phyloP scores from a whole-genome alignment of 2,888 invertebrate genomes.

The Embidobia sp. region DNA sequence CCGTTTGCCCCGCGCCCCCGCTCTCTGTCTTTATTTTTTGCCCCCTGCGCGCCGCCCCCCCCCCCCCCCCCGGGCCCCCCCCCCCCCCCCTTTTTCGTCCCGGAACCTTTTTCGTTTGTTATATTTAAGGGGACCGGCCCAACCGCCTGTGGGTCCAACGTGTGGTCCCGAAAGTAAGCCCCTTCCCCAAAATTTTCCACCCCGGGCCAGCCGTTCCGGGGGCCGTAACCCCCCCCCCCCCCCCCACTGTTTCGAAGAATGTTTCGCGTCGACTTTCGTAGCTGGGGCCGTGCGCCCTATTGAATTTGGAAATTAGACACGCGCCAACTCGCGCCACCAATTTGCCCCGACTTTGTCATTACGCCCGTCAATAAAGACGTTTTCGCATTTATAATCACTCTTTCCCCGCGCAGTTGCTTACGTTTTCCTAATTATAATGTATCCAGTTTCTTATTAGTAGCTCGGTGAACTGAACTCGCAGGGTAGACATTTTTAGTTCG shows the following conservation, averaged over 20 bases:
- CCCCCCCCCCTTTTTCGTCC: no score
- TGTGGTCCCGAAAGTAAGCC: no score
- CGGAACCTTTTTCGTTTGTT: no score
- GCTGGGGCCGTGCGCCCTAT: constrained; percentile 23
- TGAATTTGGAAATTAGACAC: constrained; percentile 51
- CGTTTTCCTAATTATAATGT: constrained; percentile 33
- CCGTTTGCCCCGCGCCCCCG: no score
- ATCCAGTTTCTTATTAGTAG: constrained; percentile 40
- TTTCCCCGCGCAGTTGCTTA: neutral
- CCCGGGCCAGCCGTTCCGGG: no score
- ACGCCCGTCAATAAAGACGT: constrained; percentile 28
- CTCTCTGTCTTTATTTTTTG: no score
- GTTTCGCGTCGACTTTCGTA: neutral
- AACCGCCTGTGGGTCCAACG: no score
- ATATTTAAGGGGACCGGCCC: no score
- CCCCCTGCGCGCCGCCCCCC: no score
- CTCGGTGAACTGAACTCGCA: constrained; percentile 12
- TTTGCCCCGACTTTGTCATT: constrained; percentile 30
- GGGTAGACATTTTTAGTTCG: constrained; percentile 9
- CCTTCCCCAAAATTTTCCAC: neutral
- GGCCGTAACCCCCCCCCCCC: no score
- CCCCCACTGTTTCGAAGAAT: no score
- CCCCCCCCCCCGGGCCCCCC: no score
- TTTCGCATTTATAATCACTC: constrained; percentile 21
- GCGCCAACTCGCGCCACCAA: neutral